Conservation (phyloP, 2,113 vertebrate genomes). For the Zosterops japonicus region DNA sequence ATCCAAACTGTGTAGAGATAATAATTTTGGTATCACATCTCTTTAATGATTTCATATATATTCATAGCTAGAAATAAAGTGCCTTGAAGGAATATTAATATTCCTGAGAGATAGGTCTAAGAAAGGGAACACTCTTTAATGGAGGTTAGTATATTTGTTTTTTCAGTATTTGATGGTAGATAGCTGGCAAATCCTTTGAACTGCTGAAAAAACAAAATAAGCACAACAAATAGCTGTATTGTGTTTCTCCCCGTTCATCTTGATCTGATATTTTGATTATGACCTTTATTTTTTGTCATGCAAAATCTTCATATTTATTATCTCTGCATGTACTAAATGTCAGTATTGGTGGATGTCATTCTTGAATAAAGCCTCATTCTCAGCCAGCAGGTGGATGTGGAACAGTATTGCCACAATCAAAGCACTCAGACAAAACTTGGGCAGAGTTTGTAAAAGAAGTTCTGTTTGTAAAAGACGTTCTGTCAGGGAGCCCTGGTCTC, state of each 20-base stretch:
- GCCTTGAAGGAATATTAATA: neutral
- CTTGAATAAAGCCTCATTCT: neutral
- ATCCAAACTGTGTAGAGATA: neutral
- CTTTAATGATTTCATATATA: neutral
- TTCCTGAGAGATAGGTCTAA: neutral
- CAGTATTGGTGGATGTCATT: neutral
- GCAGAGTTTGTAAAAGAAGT: neutral
- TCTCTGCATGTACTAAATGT: neutral
- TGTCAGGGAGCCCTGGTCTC: neutral
- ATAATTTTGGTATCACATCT: neutral
- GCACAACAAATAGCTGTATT: neutral
- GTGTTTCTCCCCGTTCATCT: neutral
- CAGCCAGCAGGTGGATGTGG: neutral
- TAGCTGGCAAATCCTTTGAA: neutral
- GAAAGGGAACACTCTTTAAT: neutral
- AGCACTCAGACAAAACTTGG: neutral
- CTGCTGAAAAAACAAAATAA: neutral
- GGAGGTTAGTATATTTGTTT: neutral
- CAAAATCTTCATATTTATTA: neutral
- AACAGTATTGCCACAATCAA: neutral
- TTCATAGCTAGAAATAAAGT: neutral
- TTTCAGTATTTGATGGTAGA: neutral
- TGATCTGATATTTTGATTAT: neutral
- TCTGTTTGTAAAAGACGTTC: rapidly evolving
- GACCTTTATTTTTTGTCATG: neutral